These are phyloP conservation scores for Drosophila murphyi DNA, from an alignment of 1,140 invertebrate genomes.

Conservation along the genomic window DNA sequence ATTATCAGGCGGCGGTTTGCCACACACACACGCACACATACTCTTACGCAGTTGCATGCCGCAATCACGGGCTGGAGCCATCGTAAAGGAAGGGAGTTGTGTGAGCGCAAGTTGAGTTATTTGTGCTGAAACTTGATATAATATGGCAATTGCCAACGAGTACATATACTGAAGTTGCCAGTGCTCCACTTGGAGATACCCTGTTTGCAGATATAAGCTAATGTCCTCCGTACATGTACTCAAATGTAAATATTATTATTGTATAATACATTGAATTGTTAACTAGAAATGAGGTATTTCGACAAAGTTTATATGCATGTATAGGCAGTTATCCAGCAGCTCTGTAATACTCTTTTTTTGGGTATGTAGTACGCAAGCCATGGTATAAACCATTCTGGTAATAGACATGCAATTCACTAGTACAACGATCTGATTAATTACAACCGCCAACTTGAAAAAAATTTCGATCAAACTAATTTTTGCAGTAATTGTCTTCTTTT, in stretches of 20 bases:
- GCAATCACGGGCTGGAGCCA: neutral
- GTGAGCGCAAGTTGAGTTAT: constrained; percentile 52
- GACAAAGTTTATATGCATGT: no score
- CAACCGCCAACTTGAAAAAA: neutral
- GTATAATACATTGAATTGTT: no score
- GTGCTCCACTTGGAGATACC: neutral
- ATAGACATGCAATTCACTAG: neutral
- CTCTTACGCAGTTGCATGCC: constrained; percentile 5
- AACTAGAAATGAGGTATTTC: no score
- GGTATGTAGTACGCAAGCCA: neutral
- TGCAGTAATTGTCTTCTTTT: neutral
- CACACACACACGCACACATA: constrained; percentile 27
- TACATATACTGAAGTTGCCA: neutral
- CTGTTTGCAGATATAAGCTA: neutral
- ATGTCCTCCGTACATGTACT: neutral
- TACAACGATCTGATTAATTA: neutral
- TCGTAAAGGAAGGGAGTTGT: neutral
- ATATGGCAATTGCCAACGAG: constrained; percentile 36
- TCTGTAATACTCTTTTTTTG: neutral
- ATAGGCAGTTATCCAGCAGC: neutral
- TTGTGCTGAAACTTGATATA: constrained; percentile 59
- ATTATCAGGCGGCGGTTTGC: constrained; percentile 73
- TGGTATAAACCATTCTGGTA: neutral
- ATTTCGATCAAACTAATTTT: neutral
- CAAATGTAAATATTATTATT: no score